Conservation (phyloP, 2,888 invertebrate genomes). For the Agrilus mali region DNA sequence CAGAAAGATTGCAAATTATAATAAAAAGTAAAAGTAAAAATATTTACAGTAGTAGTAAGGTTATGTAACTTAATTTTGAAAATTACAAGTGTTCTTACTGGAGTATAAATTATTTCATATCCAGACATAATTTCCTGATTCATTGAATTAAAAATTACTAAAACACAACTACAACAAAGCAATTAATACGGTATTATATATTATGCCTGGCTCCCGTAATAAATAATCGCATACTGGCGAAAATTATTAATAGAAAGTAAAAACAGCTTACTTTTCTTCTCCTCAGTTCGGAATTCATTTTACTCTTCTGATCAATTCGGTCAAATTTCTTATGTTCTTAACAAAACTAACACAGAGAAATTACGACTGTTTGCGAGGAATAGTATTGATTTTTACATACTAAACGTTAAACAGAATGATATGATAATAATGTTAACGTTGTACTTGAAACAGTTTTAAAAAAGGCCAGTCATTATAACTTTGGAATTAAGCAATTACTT, state of each 20-base stretch:
- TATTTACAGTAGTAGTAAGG: background rate
- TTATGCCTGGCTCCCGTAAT: background rate
- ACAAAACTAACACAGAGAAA: background rate
- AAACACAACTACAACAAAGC: background rate
- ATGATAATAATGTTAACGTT: too few relatives aligned
- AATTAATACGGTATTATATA: background rate
- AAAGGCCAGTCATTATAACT: too few relatives aligned
- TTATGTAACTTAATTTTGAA: background rate
- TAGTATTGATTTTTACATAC: background rate
- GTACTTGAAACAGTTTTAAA: too few relatives aligned
- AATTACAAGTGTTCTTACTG: slow-evolving; percentile 9
- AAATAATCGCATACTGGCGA: background rate
- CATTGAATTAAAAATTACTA: background rate
- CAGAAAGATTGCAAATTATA: slow-evolving; percentile 4
- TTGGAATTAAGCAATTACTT: too few relatives aligned
- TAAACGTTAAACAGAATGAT: background rate
- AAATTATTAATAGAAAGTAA: background rate
- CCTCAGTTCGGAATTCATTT: slow-evolving; percentile 11
- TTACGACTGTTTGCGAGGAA: background rate
- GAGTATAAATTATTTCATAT: slow-evolving; percentile 13
- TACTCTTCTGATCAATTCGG: background rate
- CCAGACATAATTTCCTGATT: slow-evolving; percentile 4
- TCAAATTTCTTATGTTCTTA: slow-evolving; percentile 5
- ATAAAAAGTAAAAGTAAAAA: background rate
- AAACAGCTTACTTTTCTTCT: slow-evolving; percentile 13